Evolutionary conservation across 2,888 invertebrate genomes (phyloP).

Genomic region (Machimus rusticus): DNA sequence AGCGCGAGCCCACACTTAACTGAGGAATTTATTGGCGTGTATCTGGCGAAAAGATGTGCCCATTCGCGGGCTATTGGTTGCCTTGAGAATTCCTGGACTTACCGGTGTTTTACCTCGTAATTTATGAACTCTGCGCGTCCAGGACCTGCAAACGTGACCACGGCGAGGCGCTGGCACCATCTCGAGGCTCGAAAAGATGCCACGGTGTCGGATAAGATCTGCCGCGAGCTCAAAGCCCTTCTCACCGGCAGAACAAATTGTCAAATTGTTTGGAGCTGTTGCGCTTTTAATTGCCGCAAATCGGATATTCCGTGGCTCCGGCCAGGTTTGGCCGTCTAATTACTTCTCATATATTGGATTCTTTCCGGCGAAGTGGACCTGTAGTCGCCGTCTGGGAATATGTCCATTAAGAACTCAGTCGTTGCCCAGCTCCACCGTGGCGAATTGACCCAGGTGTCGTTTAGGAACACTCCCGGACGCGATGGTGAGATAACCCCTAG

Average conservation of each 20-base stretch:
- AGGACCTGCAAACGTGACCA: not conserved
- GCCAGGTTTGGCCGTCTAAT: not conserved
- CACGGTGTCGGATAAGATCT: not conserved
- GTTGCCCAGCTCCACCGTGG: not conserved
- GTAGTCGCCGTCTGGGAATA: not conserved
- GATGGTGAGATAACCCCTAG: not conserved
- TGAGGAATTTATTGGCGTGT: conserved; percentile 29
- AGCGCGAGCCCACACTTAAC: conserved; percentile 29
- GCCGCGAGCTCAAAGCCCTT: not conserved
- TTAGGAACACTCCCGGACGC: not conserved
- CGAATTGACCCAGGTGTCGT: not conserved
- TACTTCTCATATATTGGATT: not conserved
- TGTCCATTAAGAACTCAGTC: not conserved
- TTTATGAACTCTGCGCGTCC: conserved; percentile 12
- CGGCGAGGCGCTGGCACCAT: not conserved
- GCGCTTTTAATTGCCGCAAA: conserved; percentile 13
- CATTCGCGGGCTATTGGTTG: not conserved
- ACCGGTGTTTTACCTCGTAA: conserved; percentile 6
- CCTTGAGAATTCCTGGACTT: conserved; percentile 2
- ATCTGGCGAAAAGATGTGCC: not conserved
- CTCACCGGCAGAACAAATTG: conserved; percentile 34
- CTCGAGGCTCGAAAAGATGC: not conserved
- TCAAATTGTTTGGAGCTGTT: conserved; percentile 20
- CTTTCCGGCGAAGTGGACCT: not conserved
- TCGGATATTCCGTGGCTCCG: not conserved